These are phyloP conservation scores for Thelaira solivaga DNA, from an alignment of 2,888 invertebrate genomes.

Conservation along the genomic window DNA sequence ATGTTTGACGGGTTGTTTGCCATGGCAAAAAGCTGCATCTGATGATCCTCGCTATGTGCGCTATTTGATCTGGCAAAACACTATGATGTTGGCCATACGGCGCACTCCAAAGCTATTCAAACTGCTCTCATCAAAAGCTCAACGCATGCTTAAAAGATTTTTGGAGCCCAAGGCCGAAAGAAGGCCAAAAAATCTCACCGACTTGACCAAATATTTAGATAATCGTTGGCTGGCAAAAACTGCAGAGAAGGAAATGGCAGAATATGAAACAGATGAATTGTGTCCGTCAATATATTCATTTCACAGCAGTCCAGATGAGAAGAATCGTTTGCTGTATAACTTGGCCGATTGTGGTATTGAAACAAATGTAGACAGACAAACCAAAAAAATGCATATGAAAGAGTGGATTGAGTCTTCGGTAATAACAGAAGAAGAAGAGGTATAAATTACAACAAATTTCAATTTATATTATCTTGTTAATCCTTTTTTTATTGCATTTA, in stretches of 20 bases:
- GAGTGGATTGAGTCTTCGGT: constrained; percentile 94
- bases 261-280: constrained; percentile 88
- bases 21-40: constrained; percentile 96
- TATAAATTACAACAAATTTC: constrained; percentile 66
- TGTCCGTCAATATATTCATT: constrained; percentile 95
- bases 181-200: constrained; percentile 84
- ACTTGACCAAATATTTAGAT: constrained; percentile 87
- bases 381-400: constrained; percentile 92
- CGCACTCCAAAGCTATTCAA: constrained; percentile 90
- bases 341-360: constrained; percentile 93
- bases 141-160: constrained; percentile 93
- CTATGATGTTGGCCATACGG: constrained; percentile 84
- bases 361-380: constrained; percentile 90
- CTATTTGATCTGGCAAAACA: constrained; percentile 90
- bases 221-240: constrained; percentile 94
- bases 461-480: background rate
- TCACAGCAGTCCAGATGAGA: constrained; percentile 91
- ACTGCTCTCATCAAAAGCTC: constrained; percentile 91
- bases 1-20: constrained; percentile 94
- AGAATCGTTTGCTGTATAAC: constrained; percentile 88
- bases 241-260: constrained; percentile 84
- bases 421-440: constrained; percentile 87
- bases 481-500: constrained; percentile 1
- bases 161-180: constrained; percentile 90
- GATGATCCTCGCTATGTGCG: constrained; percentile 94